Base-by-base conservation (phyloP, 2,888 invertebrate genomes). In the Drosophila picticornis region DNA sequence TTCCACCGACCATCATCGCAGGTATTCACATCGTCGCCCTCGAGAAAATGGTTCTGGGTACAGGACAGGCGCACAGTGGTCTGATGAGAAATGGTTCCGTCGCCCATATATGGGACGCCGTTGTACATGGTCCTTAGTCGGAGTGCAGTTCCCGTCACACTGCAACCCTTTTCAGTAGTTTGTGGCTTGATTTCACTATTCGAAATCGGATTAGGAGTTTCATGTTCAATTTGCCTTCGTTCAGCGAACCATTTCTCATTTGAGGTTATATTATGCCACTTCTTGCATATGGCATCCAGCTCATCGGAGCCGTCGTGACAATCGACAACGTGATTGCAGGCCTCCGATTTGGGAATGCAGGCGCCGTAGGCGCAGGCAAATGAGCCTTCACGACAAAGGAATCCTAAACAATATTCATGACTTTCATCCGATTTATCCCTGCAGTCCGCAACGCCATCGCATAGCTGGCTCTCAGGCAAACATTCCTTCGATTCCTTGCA, bases 301-400 rank as follows among this genome's bases (percentile, higher is more conserved):
- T 83, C 84, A 60, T 82, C 82, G 1, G 68, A 68, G 0, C n/a
- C 19, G 29, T 82, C 82, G 1, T 51, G 50, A 34, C 82, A 82
- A 27, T 80, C 67, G 1, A 7, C 2, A 0, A 16, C 1, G 48
- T 68, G 64, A 61, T 82, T 58, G 29, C 83, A 82, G 2, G 4
- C n/a, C 4, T 36, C 55, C 7, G 22, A 19, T 5, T n/a, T 16
- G 7, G 48, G 32, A 43, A 83, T 68, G 25, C 80, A 83, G 0
- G 83, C 92, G 1, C 92, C 92, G 16, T 92, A 92, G 0, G 75
- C 75, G 27, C 92, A 92, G 0, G 81, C 79, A 52, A 77, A 80
- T 2, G 65, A 3, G 34, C 75, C 84, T 2, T 94, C 92, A 0
- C 51, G 56, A 32, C 81, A 82, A 0, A 25, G 0, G 4, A 11